A percentile compares a stretch with the other conserved stretches of the same genome.
Evolutionary conservation across 2,888 invertebrate genomes (phyloP).

Genomic region (Dynastes grantii): DNA sequence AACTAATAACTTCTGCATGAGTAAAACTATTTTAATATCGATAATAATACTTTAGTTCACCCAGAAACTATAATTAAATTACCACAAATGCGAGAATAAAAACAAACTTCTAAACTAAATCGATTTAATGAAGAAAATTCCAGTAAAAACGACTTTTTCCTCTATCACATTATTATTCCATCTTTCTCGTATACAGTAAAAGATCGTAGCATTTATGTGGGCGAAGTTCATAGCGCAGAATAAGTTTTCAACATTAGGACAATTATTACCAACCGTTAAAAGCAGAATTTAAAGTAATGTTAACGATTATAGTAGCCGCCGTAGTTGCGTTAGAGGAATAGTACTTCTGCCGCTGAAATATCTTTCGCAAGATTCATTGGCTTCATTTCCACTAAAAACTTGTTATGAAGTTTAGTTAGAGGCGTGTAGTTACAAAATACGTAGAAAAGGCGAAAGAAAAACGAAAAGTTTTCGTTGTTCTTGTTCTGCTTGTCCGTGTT

Average conservation of each 20-base stretch:
- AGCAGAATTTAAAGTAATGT: slow-evolving; percentile 22
- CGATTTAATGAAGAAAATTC: no score
- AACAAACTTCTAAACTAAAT: no score
- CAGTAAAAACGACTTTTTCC: no score
- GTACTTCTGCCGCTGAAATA: slow-evolving; percentile 16
- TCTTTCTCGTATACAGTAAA: neutral
- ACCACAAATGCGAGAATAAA: no score
- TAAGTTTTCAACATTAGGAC: slow-evolving; percentile 23
- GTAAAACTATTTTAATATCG: no score
- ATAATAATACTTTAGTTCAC: no score
- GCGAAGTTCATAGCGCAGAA: slow-evolving; percentile 5
- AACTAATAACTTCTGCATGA: no score
- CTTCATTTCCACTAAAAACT: neutral
- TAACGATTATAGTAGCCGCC: slow-evolving; percentile 22
- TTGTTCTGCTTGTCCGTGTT: neutral
- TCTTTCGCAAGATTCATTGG: slow-evolving; percentile 14
- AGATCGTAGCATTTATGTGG: neutral
- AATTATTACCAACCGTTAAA: slow-evolving; percentile 22
- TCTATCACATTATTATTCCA: neutral
- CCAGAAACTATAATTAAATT: no score
- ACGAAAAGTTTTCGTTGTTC: neutral
- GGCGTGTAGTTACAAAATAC: slow-evolving; percentile 11
- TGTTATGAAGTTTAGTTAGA: slow-evolving; percentile 23
- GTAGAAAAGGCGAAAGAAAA: slow-evolving; percentile 7
- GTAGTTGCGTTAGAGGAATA: neutral